These are phyloP conservation scores for Erebia epiphron DNA, from an alignment of 2,888 invertebrate species.

Conservation along the genomic window DNA sequence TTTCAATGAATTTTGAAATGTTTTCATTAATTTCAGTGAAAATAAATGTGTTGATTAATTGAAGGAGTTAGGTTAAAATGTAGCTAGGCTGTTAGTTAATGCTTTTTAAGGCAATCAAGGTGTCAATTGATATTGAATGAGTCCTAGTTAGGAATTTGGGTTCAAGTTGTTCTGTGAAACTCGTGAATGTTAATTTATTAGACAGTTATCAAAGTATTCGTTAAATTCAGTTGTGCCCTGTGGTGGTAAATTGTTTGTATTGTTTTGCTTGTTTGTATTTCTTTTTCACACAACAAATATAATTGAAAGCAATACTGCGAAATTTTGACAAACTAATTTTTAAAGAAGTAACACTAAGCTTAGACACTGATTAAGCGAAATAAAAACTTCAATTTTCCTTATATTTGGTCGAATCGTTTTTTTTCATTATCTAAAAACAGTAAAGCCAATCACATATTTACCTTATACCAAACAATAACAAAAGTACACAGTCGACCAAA, in stretches of 20 bases:
- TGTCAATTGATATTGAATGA: neutral
- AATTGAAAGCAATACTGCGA: neutral
- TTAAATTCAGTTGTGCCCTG: neutral
- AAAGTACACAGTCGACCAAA: constrained; percentile 24
- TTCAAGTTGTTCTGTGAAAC: neutral
- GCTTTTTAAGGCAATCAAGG: neutral
- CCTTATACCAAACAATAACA: constrained; percentile 43
- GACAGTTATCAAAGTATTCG: neutral
- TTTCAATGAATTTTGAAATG: constrained; percentile 8
- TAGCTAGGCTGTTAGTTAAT: neutral
- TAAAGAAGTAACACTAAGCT: neutral
- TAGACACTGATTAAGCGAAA: constrained; percentile 20
- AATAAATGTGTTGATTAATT: neutral
- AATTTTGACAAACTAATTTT: neutral
- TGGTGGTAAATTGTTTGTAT: neutral
- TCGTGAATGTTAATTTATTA: neutral
- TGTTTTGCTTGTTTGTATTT: no score
- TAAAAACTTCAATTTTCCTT: neutral
- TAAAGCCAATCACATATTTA: constrained; percentile 27
- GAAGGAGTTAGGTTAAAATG: neutral
- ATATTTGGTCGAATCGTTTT: neutral
- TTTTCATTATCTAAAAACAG: neutral
- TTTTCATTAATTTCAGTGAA: neutral
- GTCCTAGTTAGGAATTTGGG: neutral
- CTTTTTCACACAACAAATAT: no score